These are phyloP conservation scores for Choloepus didactylus DNA, from an alignment of 2,797 vertebrate species.

Conservation along the genomic window DNA sequence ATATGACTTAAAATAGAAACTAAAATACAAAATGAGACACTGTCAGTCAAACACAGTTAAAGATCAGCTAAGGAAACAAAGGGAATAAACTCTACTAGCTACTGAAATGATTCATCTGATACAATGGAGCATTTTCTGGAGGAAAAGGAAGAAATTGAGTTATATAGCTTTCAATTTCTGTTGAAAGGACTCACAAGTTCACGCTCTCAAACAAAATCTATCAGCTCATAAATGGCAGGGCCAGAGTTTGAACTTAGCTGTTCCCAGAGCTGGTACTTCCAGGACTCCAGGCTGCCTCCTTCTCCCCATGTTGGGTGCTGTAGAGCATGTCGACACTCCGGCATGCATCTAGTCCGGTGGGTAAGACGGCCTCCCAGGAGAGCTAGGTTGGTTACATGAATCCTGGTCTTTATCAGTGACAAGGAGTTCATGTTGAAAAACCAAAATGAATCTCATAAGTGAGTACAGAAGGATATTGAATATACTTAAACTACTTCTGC, in stretches of 20 bases:
- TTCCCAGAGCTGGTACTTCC: not conserved
- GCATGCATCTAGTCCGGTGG: not conserved
- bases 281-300: not conserved
- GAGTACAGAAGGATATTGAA: not conserved
- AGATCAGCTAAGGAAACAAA: constrained; percentile 14
- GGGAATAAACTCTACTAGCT: not conserved
- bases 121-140: constrained; percentile 29
- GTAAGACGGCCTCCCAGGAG: not conserved
- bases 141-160: constrained; percentile 14
- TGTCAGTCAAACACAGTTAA: not conserved
- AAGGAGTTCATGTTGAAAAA: not conserved
- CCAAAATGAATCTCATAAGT: not conserved
- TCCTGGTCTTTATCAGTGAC: not conserved
- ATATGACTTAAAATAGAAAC: constrained; percentile 3
- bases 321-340: not conserved
- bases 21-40: constrained; percentile 15
- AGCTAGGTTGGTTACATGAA: not conserved
- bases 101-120: constrained; percentile 10
- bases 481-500: not conserved
- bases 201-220: not conserved
- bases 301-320: not conserved
- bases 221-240: not conserved
- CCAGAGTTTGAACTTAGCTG: not conserved
- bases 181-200: not conserved
- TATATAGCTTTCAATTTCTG: not conserved